Evolutionary conservation across 1,140 invertebrate genomes (phyloP), one percentile per base, ranked within the genome.

Genomic region (Hestina assimilis): DNA sequence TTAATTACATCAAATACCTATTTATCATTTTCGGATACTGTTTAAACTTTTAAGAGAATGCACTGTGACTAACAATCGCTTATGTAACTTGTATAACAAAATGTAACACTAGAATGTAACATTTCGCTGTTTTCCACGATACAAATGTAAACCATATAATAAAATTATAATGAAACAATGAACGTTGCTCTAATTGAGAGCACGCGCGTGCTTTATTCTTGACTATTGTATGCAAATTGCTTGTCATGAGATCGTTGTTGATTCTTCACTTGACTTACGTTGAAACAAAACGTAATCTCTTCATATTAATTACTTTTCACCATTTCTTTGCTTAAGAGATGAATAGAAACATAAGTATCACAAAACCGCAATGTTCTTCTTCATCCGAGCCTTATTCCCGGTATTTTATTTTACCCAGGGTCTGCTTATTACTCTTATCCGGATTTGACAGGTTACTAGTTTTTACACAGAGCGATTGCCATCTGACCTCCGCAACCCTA

Each of bases 121-220:
- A n/a, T 17, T 12, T 50, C 5, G 33, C 31, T n/a, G 24, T 43
- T 31, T 41, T 31, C 35, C 31, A 26, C 19, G 8, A 43, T 42
- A 26, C 24, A 38, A 42, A 53, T 47, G 54, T 56, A 56, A 47
- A 17, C n/a, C 52, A 50, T 54, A 52, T 56, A 66, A 65, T 57
- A 64, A 59, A 53, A 72, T 64, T 63, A 60, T 74, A 73, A 69
- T 68, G 68, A 66, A 74, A 80, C 78, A 83, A 76, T 75, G 71
- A 75, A 75, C 72, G 76, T 74, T 79, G 75, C 76, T 80, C 56
- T 64, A 68, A 79, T 75, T 72, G 66, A 65, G 69, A 76, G 74
- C 83, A 78, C 76, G 79, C 72, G 79, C 72, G 73, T 72, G 74
- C 69, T 67, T 69, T 67, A 72, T 61, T 60, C 75, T 47, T 50